Conservation (phyloP, 2,888 invertebrate species). For the Mythimna pallens region DNA sequence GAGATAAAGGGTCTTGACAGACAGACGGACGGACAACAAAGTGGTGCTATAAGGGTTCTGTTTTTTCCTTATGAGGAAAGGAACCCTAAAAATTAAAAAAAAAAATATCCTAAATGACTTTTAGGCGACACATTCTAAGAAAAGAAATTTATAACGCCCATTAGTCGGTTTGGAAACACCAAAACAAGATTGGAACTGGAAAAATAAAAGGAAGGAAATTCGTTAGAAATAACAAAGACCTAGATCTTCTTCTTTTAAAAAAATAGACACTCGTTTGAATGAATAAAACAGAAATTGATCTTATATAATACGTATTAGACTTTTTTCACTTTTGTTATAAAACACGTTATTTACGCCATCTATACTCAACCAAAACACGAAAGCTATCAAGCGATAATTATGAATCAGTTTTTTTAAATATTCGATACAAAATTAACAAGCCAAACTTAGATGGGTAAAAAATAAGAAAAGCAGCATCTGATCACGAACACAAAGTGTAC, state of each 20-base stretch:
- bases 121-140: background rate
- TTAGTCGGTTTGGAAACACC: slow-evolving; percentile 12
- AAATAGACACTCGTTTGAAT: background rate
- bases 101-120: background rate
- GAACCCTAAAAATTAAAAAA: background rate
- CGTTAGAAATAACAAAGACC: background rate
- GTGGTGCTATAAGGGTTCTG: too few relatives aligned
- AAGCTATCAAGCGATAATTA: background rate
- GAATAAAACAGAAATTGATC: slow-evolving; percentile 7
- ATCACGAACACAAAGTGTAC: too few relatives aligned
- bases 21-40: too few relatives aligned
- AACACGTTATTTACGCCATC: background rate
- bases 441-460: too few relatives aligned
- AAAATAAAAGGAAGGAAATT: slow-evolving; percentile 12
- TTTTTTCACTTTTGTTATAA: background rate
- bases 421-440: background rate
- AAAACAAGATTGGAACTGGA: slow-evolving; percentile 28
- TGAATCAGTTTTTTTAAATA: background rate
- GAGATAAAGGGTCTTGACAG: too few relatives aligned
- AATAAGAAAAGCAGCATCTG: too few relatives aligned
- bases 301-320: background rate
- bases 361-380: background rate
- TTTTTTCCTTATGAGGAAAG: too few relatives aligned
- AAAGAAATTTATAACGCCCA: slow-evolving; percentile 8
- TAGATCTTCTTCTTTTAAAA: slow-evolving; percentile 1